A percentile compares a stretch with the other conserved stretches of the same genome.
Conservation (phyloP, 2,797 vertebrate species). For the Pseudochaenichthys georgianus region DNA sequence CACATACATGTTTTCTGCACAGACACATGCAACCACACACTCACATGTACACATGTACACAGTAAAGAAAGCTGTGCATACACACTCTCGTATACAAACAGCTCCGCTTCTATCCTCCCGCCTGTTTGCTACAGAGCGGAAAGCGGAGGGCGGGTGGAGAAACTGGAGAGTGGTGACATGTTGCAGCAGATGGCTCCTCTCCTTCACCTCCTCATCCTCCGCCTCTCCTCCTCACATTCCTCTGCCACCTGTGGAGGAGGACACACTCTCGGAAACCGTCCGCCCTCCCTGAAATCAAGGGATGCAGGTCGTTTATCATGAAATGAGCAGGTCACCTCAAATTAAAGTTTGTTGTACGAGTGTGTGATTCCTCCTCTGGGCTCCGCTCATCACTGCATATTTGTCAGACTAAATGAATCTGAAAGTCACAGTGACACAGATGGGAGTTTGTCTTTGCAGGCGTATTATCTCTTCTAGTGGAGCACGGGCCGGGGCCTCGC, state of each 20-base stretch:
- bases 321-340: conserved; percentile 61
- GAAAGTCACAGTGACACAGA: conserved; percentile 52
- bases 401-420: conserved; percentile 19
- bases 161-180: conserved; percentile 39
- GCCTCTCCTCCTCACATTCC: conserved; percentile 36
- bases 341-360: conserved; percentile 45
- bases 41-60: background rate
- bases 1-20: background rate
- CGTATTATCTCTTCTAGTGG: background rate
- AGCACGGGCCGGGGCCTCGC: too few relatives aligned
- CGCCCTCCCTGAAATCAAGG: conserved; percentile 49
- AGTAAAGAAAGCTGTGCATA: background rate
- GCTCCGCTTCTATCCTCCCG: conserved; percentile 11
- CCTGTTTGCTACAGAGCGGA: conserved; percentile 34
- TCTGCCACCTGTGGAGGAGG: conserved; percentile 78
- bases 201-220: conserved; percentile 54
- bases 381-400: conserved; percentile 16
- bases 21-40: background rate
- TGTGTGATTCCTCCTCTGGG: background rate
- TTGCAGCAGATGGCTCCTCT: conserved; percentile 77
- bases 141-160: conserved; percentile 12
- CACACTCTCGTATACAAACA: conserved; percentile 26
- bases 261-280: conserved; percentile 36
- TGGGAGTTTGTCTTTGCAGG: conserved; percentile 19
- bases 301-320: conserved; percentile 69